phyloP scores from a whole-genome alignment of 53 echinoderm and acorn worm species.

The Hippasteria phrygiana region DNA sequence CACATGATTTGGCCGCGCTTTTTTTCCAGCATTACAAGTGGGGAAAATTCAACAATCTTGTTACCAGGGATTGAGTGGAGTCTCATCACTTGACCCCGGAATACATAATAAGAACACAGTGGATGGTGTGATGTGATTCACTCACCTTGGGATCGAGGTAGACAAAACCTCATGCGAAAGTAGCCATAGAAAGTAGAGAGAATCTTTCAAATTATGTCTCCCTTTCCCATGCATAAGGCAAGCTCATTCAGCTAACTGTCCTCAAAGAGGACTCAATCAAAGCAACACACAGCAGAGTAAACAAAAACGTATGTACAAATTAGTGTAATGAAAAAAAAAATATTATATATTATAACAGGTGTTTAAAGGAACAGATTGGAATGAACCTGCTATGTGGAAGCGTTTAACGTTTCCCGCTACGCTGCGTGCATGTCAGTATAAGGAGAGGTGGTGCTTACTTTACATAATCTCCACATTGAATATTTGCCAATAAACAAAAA shows the following conservation, averaged over 20 bases:
- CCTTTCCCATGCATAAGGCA: background rate
- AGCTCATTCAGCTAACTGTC: background rate
- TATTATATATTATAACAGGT: constrained; percentile 44
- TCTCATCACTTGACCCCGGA: background rate
- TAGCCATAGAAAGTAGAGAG: background rate
- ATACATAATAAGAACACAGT: background rate
- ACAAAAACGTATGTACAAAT: constrained; percentile 24
- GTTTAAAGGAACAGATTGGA: constrained; percentile 64
- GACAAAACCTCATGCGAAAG: background rate
- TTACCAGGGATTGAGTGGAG: too few species aligned
- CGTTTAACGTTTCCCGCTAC: constrained; percentile 52
- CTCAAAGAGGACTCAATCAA: constrained; percentile 3
- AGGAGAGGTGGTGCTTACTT: constrained; percentile 30
- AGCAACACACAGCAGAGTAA: background rate
- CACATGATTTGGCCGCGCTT: too few species aligned
- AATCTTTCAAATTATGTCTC: background rate
- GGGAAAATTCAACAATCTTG: too few species aligned
- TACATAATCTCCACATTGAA: constrained; percentile 37
- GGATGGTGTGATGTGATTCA: background rate
- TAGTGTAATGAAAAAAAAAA: constrained; percentile 61
- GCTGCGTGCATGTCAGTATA: constrained; percentile 55
- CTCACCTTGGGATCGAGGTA: background rate
- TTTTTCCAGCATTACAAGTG: too few species aligned
- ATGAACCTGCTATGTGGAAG: constrained; percentile 31
- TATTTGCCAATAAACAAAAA: constrained; percentile 56